phyloP scores from a whole-genome alignment of 1,140 invertebrate genomes.

The Lepidostoma basale region DNA sequence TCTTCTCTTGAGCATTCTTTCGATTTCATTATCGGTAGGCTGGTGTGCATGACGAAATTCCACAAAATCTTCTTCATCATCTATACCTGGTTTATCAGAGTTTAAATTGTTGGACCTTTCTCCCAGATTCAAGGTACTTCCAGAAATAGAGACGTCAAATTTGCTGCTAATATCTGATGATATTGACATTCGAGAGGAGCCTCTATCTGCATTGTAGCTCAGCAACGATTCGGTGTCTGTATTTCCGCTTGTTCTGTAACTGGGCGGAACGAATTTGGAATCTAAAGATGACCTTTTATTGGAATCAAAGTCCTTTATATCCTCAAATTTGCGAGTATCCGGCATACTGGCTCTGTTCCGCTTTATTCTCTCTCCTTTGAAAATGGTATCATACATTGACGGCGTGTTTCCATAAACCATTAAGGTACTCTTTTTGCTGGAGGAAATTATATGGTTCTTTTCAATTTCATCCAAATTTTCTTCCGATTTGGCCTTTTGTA shows the following conservation, averaged over 20 bases:
- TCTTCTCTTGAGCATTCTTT: slow-evolving; percentile 70
- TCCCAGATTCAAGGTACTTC: slow-evolving; percentile 25
- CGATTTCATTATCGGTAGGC: slow-evolving; percentile 60
- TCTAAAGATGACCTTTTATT: slow-evolving; percentile 47
- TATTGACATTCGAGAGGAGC: slow-evolving; percentile 57
- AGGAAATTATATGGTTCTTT: not conserved
- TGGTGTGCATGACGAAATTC: slow-evolving; percentile 60
- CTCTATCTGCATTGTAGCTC: slow-evolving; percentile 59
- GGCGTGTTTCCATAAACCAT: slow-evolving; percentile 61
- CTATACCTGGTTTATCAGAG: slow-evolving; percentile 54
- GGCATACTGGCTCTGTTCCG: slow-evolving; percentile 56
- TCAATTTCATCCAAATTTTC: slow-evolving; percentile 41
- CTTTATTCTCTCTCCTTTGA: slow-evolving; percentile 58
- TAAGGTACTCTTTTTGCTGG: slow-evolving; percentile 55
- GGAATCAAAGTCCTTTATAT: slow-evolving; percentile 49
- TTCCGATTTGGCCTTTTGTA: slow-evolving; percentile 47
- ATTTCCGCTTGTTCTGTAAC: slow-evolving; percentile 52
- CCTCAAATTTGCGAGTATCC: slow-evolving; percentile 45
- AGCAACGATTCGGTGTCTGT: slow-evolving; percentile 57
- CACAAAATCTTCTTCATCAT: slow-evolving; percentile 52
- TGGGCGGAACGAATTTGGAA: slow-evolving; percentile 52
- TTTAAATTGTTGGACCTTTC: slow-evolving; percentile 48
- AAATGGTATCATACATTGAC: slow-evolving; percentile 61
- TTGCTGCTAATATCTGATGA: slow-evolving; percentile 60
- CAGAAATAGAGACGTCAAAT: slow-evolving; percentile 53